Conservation (phyloP, 2,888 invertebrate species). For the Glyphotaelius pellucidus region DNA sequence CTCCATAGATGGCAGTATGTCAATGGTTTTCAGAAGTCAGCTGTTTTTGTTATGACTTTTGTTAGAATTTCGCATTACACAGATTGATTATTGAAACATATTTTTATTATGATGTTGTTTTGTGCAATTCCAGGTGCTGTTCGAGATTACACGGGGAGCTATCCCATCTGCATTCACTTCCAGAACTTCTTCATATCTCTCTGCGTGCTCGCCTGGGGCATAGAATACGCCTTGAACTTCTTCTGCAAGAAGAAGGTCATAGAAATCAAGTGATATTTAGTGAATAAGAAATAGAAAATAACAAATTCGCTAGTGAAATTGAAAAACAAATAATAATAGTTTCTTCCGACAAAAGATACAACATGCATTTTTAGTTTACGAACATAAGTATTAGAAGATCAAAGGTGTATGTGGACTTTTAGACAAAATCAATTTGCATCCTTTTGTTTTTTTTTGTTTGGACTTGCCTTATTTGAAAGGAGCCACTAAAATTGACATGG, state of each 20-base stretch:
- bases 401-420: constrained; percentile 2
- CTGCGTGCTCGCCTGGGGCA: constrained; percentile 83
- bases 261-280: constrained; percentile 71
- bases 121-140: constrained; percentile 78
- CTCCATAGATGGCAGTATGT: too few species aligned
- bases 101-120: background rate
- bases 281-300: constrained; percentile 43
- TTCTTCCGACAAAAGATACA: background rate
- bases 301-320: constrained; percentile 48
- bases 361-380: constrained; percentile 34
- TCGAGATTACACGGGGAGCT: constrained; percentile 83
- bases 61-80: too few species aligned
- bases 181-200: constrained; percentile 84
- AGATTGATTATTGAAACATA: background rate
- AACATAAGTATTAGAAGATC: background rate
- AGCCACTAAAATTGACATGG: too few species aligned
- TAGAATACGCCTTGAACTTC: constrained; percentile 78
- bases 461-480: too few species aligned
- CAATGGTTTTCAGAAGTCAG: background rate
- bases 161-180: constrained; percentile 83
- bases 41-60: background rate
- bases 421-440: background rate
- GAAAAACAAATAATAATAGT: background rate
- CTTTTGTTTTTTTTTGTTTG: background rate
- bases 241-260: constrained; percentile 75